Conservation (phyloP, 2,797 vertebrate genomes). For the Tragelaphus eurycerus region DNA sequence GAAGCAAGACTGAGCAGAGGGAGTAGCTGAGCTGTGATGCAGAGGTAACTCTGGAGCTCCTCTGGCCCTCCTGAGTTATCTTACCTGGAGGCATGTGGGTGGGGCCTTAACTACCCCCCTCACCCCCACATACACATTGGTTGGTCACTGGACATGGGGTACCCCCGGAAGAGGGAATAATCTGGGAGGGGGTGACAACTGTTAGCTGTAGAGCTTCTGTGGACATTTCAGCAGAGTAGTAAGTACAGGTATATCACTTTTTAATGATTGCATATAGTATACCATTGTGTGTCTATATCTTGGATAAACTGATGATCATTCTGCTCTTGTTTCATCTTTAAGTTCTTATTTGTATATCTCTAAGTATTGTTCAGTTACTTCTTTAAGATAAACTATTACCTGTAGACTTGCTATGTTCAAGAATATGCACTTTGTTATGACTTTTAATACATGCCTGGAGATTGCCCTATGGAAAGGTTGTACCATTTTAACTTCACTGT, state of each 20-base stretch:
- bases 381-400: background rate
- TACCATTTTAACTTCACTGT: background rate
- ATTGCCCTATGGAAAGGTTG: background rate
- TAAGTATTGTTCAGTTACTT: background rate
- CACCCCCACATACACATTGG: background rate
- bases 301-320: constrained; percentile 31
- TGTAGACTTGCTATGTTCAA: background rate
- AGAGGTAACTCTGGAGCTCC: background rate
- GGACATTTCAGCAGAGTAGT: background rate
- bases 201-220: background rate
- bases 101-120: background rate
- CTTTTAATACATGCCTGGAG: background rate
- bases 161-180: background rate
- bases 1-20: background rate
- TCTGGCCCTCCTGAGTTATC: background rate
- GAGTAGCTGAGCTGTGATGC: background rate
- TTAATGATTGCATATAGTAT: background rate
- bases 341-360: background rate
- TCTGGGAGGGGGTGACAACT: background rate
- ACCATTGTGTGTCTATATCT: background rate
- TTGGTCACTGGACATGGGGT: background rate
- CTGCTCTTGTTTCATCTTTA: background rate
- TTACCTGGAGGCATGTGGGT: background rate
- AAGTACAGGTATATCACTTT: background rate
- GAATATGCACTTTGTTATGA: background rate